Percentiles rank a stretch among this genome's conserved stretches.
These are phyloP conservation scores for Anthonomus grandis DNA, from an alignment of 1,140 invertebrate genomes.

Conservation along the genomic window DNA sequence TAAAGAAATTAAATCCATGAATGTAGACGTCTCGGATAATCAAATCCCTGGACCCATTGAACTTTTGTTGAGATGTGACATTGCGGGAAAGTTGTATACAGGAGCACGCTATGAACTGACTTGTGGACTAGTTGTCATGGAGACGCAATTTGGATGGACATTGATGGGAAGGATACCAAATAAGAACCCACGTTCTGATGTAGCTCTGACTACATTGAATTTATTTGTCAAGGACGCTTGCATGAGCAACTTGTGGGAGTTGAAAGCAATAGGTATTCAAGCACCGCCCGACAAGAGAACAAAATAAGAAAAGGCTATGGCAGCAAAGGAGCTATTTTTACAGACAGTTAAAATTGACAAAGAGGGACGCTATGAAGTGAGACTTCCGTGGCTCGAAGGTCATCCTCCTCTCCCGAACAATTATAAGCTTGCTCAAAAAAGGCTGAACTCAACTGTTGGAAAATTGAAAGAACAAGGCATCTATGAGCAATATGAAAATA, in stretches of 20 bases:
- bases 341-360: conserved; percentile 5
- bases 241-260: conserved; percentile 2
- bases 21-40: too few species aligned
- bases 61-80: too few species aligned
- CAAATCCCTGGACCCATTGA: too few species aligned
- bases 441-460: conserved; percentile 4
- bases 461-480: conserved; percentile 15
- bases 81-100: too few species aligned
- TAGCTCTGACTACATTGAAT: background rate
- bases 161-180: too few species aligned
- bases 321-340: conserved; percentile 7
- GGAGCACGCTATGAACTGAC: too few species aligned
- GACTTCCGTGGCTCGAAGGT: background rate
- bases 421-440: conserved; percentile 13
- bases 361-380: conserved; percentile 14
- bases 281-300: background rate
- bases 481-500: conserved; percentile 7
- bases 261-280: background rate
- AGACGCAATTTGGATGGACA: too few species aligned
- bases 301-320: background rate
- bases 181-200: too few species aligned
- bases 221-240: background rate
- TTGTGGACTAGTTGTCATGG: too few species aligned
- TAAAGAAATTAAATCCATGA: too few species aligned
- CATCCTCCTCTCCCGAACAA: background rate